A percentile compares a stretch with the other conserved stretches of the same genome.
phyloP scores from a whole-genome alignment of 2,797 vertebrate genomes.

The Eremophila alpestris region DNA sequence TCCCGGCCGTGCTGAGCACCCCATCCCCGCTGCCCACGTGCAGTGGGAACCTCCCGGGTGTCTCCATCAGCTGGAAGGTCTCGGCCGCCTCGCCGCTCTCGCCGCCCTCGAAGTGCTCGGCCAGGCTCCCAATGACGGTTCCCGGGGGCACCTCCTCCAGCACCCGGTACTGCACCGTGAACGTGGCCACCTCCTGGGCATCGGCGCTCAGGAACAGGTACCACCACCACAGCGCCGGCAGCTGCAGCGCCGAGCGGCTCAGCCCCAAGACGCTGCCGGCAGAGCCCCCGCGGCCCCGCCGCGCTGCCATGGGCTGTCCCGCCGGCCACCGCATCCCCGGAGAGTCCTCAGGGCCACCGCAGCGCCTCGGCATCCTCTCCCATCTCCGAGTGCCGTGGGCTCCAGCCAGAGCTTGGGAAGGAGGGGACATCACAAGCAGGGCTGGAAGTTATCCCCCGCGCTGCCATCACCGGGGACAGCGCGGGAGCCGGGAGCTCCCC shows the following conservation, averaged over 20 bases:
- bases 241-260: slow-evolving; percentile 54
- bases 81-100: slow-evolving; percentile 69
- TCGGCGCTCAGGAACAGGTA: slow-evolving; percentile 62
- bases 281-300: not conserved
- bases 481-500: not conserved
- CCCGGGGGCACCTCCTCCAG: slow-evolving; percentile 86
- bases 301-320: not conserved
- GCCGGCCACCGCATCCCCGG: not conserved
- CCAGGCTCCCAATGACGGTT: slow-evolving; percentile 84
- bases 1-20: slow-evolving; percentile 80
- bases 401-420: not conserved
- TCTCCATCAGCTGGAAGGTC: slow-evolving; percentile 88
- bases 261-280: slow-evolving; percentile 43
- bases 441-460: not conserved
- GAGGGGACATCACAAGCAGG: not conserved
- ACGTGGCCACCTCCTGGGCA: slow-evolving; percentile 74
- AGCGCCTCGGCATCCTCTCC: not conserved
- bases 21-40: slow-evolving; percentile 79
- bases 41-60: slow-evolving; percentile 82
- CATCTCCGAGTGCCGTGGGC: not conserved
- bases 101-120: slow-evolving; percentile 78
- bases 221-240: slow-evolving; percentile 58
- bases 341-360: not conserved
- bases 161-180: slow-evolving; percentile 81
- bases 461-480: not conserved